A percentile compares a stretch with the other conserved stretches of the same genome.
Conservation (phyloP, 2,797 vertebrate genomes). For the Podargus strigoides region DNA sequence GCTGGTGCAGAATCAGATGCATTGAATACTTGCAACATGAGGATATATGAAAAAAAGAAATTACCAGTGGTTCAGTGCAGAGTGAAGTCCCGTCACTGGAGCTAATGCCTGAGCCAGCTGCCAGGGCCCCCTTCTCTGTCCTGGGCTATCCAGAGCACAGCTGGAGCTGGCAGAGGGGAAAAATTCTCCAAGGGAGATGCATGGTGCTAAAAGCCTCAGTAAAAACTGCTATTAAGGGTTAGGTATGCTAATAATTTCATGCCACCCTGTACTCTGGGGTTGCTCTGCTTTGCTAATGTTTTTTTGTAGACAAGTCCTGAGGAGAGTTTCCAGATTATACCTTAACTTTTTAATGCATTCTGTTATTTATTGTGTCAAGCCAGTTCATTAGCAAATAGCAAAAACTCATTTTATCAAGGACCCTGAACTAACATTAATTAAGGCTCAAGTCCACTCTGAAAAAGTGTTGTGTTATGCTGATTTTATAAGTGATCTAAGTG, state of each 20-base stretch:
- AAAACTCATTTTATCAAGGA: neutral
- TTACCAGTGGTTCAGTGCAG: neutral
- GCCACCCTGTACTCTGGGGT: neutral
- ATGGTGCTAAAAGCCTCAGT: neutral
- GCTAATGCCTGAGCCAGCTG: neutral
- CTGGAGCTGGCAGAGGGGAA: neutral
- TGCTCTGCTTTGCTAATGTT: neutral
- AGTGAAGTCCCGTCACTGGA: neutral
- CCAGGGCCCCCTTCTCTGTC: neutral
- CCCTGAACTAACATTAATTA: neutral
- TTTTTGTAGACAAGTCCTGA: neutral
- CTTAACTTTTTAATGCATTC: neutral
- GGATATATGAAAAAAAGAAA: neutral
- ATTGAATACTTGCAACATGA: neutral
- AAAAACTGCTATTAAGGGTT: neutral
- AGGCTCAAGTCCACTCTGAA: neutral
- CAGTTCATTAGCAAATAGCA: neutral
- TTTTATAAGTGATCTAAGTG: neutral
- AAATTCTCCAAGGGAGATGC: neutral
- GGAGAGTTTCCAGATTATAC: neutral
- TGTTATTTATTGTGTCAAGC: neutral
- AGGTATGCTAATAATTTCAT: neutral
- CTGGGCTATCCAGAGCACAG: neutral
- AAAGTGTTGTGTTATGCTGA: neutral
- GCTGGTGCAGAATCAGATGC: neutral